Evolutionary conservation across 1,140 invertebrate genomes (phyloP), one percentile per base, ranked within the genome.

Genomic region (Cyphomyrmex costatus): DNA sequence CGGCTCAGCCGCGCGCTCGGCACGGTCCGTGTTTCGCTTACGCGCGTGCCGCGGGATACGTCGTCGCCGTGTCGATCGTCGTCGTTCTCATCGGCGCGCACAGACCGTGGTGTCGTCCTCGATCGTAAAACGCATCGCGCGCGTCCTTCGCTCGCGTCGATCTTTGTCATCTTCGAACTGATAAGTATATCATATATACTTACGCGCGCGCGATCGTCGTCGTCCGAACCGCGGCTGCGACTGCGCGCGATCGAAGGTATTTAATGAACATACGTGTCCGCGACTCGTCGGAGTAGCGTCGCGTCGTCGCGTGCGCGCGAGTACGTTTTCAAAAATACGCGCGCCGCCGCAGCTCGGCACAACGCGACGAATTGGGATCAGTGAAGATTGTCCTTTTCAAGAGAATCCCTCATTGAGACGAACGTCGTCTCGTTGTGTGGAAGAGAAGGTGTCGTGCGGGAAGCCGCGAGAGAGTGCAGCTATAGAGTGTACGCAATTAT

Each of bases 1-100:
- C 87, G 87, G 83, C 66, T 87, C 82, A 89, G 89, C 87, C 87
- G 71, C 85, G 86, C 76, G 88, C 77, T 87, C 83, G 33, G 66
- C 49, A 68, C 84, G 51, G 77, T 42, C 61, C 73, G 76, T 73
- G 80, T 90, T 85, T 77, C 63, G 78, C 61, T 83, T 60, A 7
- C 51, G 68, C 76, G 80, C 56, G 83, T 61, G 36, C 61, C 85
- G 82, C 73, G 76, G 68, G 60, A 83, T 79, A 60, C 46, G 30
- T 56, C 80, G 78, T 84, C 68, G 56, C 63, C 66, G 27, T n/a
- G 10, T 42, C 36, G 36, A n/a, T 71, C 49, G 21, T 71, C 53
- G 46, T 53, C 51, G 19, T 53, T 8, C 42, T 8, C 27, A 61
- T 21, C 77, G 30, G 30, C 33, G 30, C 33, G 6, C 56, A 76